Base-by-base conservation (phyloP, 2,113 vertebrate genomes). In the Smithornis capensis region DNA sequence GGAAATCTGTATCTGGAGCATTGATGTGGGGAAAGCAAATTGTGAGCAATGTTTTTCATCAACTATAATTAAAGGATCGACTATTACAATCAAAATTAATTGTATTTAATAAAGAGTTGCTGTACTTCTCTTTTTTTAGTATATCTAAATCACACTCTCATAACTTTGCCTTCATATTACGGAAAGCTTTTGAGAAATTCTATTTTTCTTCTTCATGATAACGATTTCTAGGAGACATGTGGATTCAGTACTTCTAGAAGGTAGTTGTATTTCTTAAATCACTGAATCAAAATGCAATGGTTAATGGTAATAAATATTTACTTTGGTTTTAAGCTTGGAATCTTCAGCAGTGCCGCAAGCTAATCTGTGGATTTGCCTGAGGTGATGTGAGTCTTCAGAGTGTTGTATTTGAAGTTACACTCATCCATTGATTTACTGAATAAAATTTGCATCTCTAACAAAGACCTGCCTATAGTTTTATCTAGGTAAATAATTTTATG, bases 321-420 rank as follows among this genome's bases (percentile, higher is more conserved):
- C 70, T 73, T 76, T 74, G 38, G 37, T 96, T 90, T 86, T 88
- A 78, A 80, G 38, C 29, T 90, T 83, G 29, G 70, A 88, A 38
- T 74, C 38, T 52, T 93, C 78, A 77, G 33, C 21, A 74, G 47
- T 86, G 63, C 83, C 57, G 83, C 19, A 38, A 42, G 25, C 53
- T 91, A 52, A 62, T 92, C 64, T 67, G 28, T 96, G 24, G 63
- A 74, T 94, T 95, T 93, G 63, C 85, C 76, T 74, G 50, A 83
- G 90, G 90, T 86, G 33, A 3, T 87, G 40, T 70, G 76, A 88
- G 33, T 5, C 50, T 92, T 86, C 47, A 33, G 45, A 85, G n/a
- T 49, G 42, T 70, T 88, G 6, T 57, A 50, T 92, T 88, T 95
- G 63, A 90, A 90, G 47, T 47, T 93, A 59, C 0, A 4, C 42